Evolutionary conservation across 2,888 invertebrate species (phyloP).

Genomic region (Diplolepis rosae): DNA sequence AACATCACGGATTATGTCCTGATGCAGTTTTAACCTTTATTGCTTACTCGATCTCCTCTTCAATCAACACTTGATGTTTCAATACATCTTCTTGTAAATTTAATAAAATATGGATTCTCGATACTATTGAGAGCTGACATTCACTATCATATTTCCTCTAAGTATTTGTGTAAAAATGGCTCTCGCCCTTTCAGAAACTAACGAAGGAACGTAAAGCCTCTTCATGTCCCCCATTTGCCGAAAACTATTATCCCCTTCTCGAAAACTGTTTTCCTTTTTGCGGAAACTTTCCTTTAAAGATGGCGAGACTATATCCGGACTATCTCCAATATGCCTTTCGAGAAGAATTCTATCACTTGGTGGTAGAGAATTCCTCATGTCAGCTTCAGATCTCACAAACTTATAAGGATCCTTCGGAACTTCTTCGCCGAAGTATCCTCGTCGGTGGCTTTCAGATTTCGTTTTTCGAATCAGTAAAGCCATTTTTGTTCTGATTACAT

Average conservation of each 20-base stretch:
- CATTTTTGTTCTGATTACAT: conserved; percentile 57
- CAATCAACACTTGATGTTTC: neutral
- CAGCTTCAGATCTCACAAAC: conserved; percentile 62
- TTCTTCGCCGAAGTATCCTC: conserved; percentile 46
- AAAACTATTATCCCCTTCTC: neutral
- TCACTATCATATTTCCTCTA: conserved; percentile 57
- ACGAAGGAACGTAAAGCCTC: neutral
- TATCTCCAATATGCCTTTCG: conserved; percentile 63
- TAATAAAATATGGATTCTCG: neutral
- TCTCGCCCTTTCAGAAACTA: conserved; percentile 55
- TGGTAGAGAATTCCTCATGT: conserved; percentile 50
- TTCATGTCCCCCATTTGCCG: neutral
- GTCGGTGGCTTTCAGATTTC: conserved; percentile 65
- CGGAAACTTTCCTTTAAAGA: neutral
- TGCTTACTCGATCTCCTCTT: too few relatives aligned
- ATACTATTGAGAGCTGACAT: conserved; percentile 42
- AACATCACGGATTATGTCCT: neutral
- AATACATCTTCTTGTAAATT: neutral
- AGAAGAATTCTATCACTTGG: conserved; percentile 50
- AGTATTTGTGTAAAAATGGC: conserved; percentile 65
- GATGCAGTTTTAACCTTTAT: too few relatives aligned
- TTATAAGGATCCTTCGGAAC: conserved; percentile 49
- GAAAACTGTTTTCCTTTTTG: neutral
- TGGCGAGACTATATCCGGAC: conserved; percentile 45
- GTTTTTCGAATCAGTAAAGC: conserved; percentile 64